Base-by-base conservation (phyloP, 1,140 invertebrate species). In the Ostrea edulis region DNA sequence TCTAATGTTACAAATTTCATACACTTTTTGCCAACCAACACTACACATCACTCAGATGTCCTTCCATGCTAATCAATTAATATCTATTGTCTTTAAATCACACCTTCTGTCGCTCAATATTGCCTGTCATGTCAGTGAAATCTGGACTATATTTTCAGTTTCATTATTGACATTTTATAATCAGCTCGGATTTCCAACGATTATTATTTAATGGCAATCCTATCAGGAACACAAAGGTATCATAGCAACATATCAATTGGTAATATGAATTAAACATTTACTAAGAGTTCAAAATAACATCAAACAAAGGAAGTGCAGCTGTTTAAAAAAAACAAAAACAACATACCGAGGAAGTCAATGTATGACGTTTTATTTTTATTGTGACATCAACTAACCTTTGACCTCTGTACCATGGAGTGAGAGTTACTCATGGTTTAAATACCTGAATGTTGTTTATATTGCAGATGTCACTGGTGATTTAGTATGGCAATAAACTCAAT, bases 161-260 rank as follows among this genome's bases (percentile, higher is more conserved):
- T 25, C 8, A 35, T 29, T 77, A 77, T 77, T 77, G 68, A 77
- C 68, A 77, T 4, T 25, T 77, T 77, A 29, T 35, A 44, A 17
- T 29, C 29, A 77, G 25, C 68, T 77, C 68, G 8, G 14, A 14
- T 77, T 77, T 35, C 25, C 12, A 25, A 25, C 35, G 22, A 77
- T 77, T 29, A 77, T 25, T 77, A 77, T 29, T 77, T 77, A 35
- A 77, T 77, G 68, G 25, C 22, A 77, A 29, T 29, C 68, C 68
- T 29, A 77, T 35, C 14, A 29, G 35, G 25, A 29, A 9, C 68
- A 35, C 68, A 77, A 29, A 77, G 68, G 68, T 77, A 77, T 77
- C 68, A 29, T 35, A 11, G 68, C 22, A 11, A 29, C 3, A 8
- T 77, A 29, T 77, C 68, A 35, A 77, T 77, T 77, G 17, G 17